Base-by-base conservation (phyloP, 2,888 invertebrate genomes). In the Agrotis exclamationis region DNA sequence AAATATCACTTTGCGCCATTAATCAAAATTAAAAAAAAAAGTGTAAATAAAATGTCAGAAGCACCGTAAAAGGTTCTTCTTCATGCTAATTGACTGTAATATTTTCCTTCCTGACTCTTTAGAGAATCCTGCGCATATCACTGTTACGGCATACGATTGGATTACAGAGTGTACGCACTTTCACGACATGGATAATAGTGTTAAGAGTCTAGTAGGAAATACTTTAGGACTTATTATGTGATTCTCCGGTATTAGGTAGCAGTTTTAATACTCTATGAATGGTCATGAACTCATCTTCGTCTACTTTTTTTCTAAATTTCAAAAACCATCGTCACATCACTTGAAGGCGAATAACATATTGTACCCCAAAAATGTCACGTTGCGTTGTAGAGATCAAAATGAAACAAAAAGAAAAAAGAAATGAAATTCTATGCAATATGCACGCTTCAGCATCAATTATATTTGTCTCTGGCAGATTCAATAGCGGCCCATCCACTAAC, bases 51-150 rank as follows among this genome's bases (percentile, higher is more conserved):
- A 65, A 77, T 81, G 58, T 65, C 72, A 44, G 44, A 56, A 59
- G 18, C 39, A 39, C 72, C 67, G 33, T 77, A 45, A 51, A 54
- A 68, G 71, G 60, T 47, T 14, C 20, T 67, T 33, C 6, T 68
- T 51, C 51, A 72, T 57, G 66, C 20, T 68, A 68, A 72, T 71
- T 65, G 51, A 39, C 60, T 9, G 18, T 74, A 82, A 78, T 78
- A 3, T 62, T 47, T 80, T 82, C 74, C 82, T 82, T 80, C 67
- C 79, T 78, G 70, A 44, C 45, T 79, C 69, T 60, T 33, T 11
- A 53, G 66, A 51, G 79, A 78, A 62, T 80, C 82, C 79, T 74
- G 72, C 63, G 50, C 82, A 78, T 78, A 64, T 62, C 82, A 28
- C 28, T 28, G 78, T 77, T 76, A 72, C 63, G 67, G 66, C 62